phyloP scores from a whole-genome alignment of 1,140 invertebrate genomes.

The Glomeris maerens region DNA sequence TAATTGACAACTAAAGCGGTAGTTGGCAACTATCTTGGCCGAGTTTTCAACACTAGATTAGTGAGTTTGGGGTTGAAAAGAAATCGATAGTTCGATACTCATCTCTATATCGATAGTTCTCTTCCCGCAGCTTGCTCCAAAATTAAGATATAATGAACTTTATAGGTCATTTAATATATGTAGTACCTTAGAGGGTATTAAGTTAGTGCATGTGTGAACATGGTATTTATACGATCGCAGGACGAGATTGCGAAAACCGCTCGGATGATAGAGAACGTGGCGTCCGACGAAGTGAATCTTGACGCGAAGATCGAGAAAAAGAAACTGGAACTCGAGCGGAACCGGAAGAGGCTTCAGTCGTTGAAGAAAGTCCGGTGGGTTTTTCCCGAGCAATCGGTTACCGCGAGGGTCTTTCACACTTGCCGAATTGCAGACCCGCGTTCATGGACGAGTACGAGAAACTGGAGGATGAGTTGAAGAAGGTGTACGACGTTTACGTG shows the following conservation, averaged over 20 bases:
- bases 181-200: too few species aligned
- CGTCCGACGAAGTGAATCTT: slow-evolving; percentile 66
- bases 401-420: neutral
- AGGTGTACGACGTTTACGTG: slow-evolving; percentile 76
- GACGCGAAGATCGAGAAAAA: slow-evolving; percentile 86
- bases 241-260: slow-evolving; percentile 55
- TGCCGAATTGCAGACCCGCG: slow-evolving; percentile 50
- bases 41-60: too few species aligned
- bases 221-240: slow-evolving; percentile 19
- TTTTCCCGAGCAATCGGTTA: neutral
- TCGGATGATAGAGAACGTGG: slow-evolving; percentile 64
- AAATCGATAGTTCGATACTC: too few species aligned
- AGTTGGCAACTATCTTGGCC: too few species aligned
- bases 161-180: too few species aligned
- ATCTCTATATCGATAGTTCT: too few species aligned
- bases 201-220: too few species aligned
- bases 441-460: slow-evolving; percentile 94
- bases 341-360: slow-evolving; percentile 79
- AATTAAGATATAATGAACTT: too few species aligned
- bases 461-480: slow-evolving; percentile 69
- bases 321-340: slow-evolving; percentile 73
- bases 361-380: slow-evolving; percentile 76
- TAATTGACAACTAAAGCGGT: too few species aligned
- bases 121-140: too few species aligned
- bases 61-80: too few species aligned